These are phyloP conservation scores for Nicator chloris DNA, from an alignment of 2,113 vertebrate genomes.

Conservation along the genomic window DNA sequence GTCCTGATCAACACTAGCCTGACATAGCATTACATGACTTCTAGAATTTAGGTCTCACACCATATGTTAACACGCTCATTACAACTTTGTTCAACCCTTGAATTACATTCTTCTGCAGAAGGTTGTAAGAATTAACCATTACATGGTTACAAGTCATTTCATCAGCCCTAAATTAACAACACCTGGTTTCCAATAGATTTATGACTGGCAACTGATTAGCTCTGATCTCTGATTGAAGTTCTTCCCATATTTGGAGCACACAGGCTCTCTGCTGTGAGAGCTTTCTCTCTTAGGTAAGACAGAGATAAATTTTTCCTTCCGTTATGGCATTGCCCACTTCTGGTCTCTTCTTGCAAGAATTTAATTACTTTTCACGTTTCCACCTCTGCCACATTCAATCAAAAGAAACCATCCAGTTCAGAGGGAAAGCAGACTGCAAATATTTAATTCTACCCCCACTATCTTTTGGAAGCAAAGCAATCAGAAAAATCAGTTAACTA, in stretches of 20 bases:
- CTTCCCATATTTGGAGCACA: background rate
- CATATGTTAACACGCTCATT: background rate
- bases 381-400: background rate
- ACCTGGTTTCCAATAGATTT: conserved; percentile 33
- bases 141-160: conserved; percentile 36
- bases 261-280: background rate
- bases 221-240: background rate
- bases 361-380: background rate
- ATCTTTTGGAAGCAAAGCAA: background rate
- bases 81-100: conserved; percentile 33
- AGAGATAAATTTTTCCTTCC: background rate
- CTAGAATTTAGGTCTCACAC: background rate
- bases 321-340: background rate
- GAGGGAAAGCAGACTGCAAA: background rate
- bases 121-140: conserved; percentile 29
- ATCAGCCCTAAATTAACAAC: conserved; percentile 20
- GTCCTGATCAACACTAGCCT: background rate
- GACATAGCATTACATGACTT: background rate
- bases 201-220: background rate
- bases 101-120: background rate
- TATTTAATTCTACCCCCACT: background rate
- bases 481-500: background rate
- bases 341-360: background rate
- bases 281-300: background rate
- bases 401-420: background rate